phyloP scores from a whole-genome alignment of 2,113 vertebrate species.

The Ibidorhyncha struthersii region DNA sequence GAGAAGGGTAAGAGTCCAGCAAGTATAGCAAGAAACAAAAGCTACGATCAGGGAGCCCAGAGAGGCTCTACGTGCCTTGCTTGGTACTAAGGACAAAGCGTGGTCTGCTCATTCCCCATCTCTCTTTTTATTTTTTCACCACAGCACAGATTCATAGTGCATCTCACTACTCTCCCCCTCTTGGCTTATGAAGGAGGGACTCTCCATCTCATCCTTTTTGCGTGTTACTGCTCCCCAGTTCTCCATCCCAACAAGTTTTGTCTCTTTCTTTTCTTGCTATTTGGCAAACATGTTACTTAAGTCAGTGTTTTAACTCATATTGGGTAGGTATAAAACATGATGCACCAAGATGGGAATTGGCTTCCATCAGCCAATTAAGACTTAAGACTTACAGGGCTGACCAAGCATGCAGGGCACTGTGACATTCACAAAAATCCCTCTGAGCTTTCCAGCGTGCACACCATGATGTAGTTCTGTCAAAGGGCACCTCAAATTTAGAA shows the following conservation, averaged over 20 bases:
- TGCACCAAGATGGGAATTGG: not conserved
- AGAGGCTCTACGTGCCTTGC: not conserved
- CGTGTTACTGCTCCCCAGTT: not conserved
- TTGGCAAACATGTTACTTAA: not conserved
- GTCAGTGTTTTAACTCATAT: not conserved
- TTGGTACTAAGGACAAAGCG: not conserved
- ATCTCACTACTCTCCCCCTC: not conserved
- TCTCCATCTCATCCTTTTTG: not conserved
- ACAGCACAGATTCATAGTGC: rapidly evolving
- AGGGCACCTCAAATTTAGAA: not conserved
- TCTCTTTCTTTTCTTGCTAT: not conserved
- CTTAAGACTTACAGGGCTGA: not conserved
- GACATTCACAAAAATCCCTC: not conserved
- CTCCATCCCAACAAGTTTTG: not conserved
- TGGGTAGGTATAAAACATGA: not conserved
- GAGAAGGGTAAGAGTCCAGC: not conserved
- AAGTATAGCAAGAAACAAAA: not conserved
- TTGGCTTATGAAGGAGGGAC: not conserved
- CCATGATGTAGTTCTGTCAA: not conserved
- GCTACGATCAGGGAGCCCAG: not conserved
- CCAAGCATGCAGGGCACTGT: not conserved
- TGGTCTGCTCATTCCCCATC: not conserved
- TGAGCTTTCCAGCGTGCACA: not conserved
- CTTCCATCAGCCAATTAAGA: not conserved
- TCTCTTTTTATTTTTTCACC: not conserved